Evolutionary conservation across 2,888 invertebrate genomes (phyloP).

Genomic region (Rosalia funebris): DNA sequence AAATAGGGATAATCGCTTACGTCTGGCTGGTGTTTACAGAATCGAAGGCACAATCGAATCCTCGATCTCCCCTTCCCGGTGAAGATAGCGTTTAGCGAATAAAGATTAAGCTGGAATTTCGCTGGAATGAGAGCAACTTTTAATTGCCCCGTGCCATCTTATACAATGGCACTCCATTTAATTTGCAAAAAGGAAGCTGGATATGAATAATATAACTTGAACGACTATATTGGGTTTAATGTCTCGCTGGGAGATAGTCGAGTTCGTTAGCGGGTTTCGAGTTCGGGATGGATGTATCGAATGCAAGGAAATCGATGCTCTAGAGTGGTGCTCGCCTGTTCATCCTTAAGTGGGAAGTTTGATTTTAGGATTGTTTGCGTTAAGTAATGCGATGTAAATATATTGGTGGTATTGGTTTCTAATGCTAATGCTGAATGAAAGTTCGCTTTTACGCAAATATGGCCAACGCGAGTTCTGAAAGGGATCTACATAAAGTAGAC

Average conservation of each 20-base stretch:
- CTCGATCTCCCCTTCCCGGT: not conserved
- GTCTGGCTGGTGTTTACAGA: not conserved
- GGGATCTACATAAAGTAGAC: no score
- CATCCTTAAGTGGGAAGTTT: not conserved
- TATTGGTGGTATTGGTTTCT: not conserved
- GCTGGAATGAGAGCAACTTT: not conserved
- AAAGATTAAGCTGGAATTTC: not conserved
- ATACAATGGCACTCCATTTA: conserved; percentile 11
- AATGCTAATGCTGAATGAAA: no score
- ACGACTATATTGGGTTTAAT: conserved; percentile 2
- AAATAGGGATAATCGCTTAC: not conserved
- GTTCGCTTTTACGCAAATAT: no score
- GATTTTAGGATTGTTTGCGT: not conserved
- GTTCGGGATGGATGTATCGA: not conserved
- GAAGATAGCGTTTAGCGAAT: not conserved
- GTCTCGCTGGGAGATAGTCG: no score
- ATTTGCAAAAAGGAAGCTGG: conserved; percentile 3
- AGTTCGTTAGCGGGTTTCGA: not conserved
- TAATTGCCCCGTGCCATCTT: conserved; percentile 4
- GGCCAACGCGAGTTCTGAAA: no score
- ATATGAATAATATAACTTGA: conserved; percentile 12
- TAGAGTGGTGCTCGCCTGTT: not conserved
- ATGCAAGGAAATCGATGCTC: not conserved
- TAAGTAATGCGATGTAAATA: not conserved
- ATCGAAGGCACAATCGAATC: no score